Conservation (phyloP, 2,888 invertebrate genomes). For the Hymenopus coronatus region DNA sequence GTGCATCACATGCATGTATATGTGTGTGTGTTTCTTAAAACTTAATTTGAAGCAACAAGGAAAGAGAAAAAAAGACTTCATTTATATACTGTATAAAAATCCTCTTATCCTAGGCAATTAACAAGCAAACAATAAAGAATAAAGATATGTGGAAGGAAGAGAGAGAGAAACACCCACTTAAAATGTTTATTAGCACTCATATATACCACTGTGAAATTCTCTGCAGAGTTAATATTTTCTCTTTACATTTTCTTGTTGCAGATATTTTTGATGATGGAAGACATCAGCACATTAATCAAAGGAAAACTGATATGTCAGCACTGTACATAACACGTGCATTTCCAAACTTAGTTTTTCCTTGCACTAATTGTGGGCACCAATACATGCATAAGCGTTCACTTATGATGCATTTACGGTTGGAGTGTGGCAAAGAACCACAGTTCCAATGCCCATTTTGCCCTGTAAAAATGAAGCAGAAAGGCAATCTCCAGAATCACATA, state of each 20-base stretch:
- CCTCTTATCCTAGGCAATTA: no score
- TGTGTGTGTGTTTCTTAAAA: no score
- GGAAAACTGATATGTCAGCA: neutral
- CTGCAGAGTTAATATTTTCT: neutral
- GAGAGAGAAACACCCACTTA: no score
- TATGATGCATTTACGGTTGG: slow-evolving; percentile 22
- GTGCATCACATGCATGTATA: no score
- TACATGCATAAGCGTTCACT: slow-evolving; percentile 7
- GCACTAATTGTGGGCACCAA: neutral
- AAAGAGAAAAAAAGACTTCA: no score
- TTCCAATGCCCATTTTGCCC: slow-evolving; percentile 32
- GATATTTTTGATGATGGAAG: neutral
- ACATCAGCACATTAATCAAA: neutral
- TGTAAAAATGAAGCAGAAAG: slow-evolving; percentile 5
- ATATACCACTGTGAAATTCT: neutral
- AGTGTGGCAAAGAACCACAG: slow-evolving; percentile 36
- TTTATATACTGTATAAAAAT: no score
- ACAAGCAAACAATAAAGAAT: no score
- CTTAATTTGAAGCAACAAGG: no score
- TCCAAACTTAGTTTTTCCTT: neutral
- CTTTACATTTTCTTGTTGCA: neutral
- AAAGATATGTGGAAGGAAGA: no score
- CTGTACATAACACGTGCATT: neutral
- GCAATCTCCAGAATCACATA: slow-evolving; percentile 1
- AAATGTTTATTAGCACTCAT: neutral